phyloP scores from a whole-genome alignment of 2,797 vertebrate species.

The Darevskia nairensis region DNA sequence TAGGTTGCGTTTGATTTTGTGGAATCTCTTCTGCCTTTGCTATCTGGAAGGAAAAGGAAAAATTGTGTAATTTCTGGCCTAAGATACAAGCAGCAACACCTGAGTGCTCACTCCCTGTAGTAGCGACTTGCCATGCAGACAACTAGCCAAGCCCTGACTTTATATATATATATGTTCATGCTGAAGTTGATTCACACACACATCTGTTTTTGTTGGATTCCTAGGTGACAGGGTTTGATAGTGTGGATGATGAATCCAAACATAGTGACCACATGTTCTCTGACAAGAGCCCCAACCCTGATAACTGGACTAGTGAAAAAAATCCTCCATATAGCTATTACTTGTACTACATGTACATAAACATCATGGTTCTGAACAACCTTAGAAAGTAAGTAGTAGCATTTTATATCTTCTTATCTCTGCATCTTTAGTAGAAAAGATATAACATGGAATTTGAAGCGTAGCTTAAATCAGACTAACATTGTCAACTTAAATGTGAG shows the following conservation, averaged over 20 bases:
- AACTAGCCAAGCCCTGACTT: background rate
- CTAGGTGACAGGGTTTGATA: slow-evolving; percentile 97
- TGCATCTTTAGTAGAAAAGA: slow-evolving; percentile 5
- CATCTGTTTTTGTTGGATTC: slow-evolving; percentile 20
- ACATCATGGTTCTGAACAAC: slow-evolving; percentile 98
- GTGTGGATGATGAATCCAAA: slow-evolving; percentile 97
- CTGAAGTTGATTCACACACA: slow-evolving; percentile 31
- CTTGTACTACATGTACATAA: slow-evolving; percentile 97
- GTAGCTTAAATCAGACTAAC: background rate
- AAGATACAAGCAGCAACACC: background rate
- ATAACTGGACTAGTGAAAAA: slow-evolving; percentile 88
- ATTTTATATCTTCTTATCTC: slow-evolving; percentile 18
- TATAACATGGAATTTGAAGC: background rate
- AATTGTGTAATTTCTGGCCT: background rate
- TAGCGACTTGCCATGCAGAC: background rate
- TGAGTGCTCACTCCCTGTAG: background rate
- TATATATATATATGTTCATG: background rate
- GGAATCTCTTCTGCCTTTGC: background rate
- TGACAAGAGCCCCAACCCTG: slow-evolving; percentile 92
- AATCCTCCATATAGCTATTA: slow-evolving; percentile 98
- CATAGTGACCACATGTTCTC: slow-evolving; percentile 97
- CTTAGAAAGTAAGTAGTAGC: slow-evolving; percentile 86
- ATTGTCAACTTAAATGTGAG: background rate
- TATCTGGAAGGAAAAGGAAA: background rate
- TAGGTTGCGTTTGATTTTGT: background rate